A percentile compares a stretch with the other conserved stretches of the same genome.
Conservation (phyloP, 1,140 invertebrate species). For the Drosophila lini region DNA sequence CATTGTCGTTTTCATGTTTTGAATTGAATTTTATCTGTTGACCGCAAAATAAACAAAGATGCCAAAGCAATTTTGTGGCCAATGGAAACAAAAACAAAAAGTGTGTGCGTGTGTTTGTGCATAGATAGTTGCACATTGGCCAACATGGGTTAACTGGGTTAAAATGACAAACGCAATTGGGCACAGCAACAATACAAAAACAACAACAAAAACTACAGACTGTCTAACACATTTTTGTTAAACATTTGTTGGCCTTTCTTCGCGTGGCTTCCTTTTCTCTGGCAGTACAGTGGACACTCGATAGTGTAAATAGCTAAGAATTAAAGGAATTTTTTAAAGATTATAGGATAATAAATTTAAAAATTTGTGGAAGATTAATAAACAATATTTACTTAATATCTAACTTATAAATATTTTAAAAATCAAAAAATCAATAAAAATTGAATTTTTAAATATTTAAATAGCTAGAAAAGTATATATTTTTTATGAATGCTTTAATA, state of each 20-base stretch:
- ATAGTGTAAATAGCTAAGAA: background rate
- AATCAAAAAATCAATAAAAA: fast-evolving
- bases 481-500: background rate
- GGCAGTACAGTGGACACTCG: background rate
- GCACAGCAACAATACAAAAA: conserved; percentile 43
- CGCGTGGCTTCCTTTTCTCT: conserved; percentile 22
- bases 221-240: conserved; percentile 47
- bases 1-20: conserved; percentile 31
- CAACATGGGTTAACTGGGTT: conserved; percentile 71
- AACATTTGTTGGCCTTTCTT: conserved; percentile 52
- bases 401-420: background rate
- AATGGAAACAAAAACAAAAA: conserved; percentile 32
- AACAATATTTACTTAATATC: background rate
- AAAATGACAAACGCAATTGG: conserved; percentile 71
- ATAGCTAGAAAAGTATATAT: fast-evolving
- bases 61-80: conserved; percentile 58
- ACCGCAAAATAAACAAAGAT: conserved; percentile 65
- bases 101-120: conserved; percentile 5
- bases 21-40: conserved; percentile 49
- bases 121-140: conserved; percentile 42
- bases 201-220: conserved; percentile 25
- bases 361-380: no score
- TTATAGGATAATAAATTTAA: background rate
- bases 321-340: background rate
- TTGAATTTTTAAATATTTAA: background rate